These are phyloP conservation scores for Micromys minutus DNA, from an alignment of 2,113 vertebrate species.

Conservation along the genomic window DNA sequence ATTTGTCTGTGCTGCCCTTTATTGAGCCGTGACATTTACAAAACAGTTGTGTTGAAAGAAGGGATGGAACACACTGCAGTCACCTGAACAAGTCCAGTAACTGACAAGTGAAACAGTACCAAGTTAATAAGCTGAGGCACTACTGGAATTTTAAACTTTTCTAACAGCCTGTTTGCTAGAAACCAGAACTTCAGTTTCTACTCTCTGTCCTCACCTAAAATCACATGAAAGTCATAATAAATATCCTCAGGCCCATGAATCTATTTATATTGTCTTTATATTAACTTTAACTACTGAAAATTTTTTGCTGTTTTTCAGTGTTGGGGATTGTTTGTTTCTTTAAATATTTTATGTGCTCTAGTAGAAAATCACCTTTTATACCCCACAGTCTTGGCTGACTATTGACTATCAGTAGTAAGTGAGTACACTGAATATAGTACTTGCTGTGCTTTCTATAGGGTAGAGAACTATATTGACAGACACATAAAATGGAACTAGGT, in stretches of 20 bases:
- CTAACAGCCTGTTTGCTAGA: not conserved
- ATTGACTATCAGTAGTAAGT: not conserved
- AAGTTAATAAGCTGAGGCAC: not conserved
- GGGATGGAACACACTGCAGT: not conserved
- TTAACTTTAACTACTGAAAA: not conserved
- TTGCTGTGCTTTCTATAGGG: not conserved
- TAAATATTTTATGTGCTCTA: not conserved
- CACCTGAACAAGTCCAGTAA: not conserved
- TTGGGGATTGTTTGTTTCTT: not conserved
- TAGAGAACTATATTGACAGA: not conserved
- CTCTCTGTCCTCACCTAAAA: not conserved
- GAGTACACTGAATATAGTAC: not conserved
- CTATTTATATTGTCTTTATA: not conserved
- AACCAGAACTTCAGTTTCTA: not conserved
- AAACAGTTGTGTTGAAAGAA: not conserved
- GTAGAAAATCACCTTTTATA: not conserved
- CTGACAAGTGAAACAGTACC: not conserved
- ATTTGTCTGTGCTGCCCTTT: not conserved
- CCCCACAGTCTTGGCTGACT: not conserved
- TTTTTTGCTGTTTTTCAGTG: not conserved
- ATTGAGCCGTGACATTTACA: slow-evolving; percentile 8
- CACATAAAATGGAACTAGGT: not conserved
- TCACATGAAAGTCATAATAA: not conserved
- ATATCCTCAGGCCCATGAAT: not conserved
- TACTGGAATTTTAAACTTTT: not conserved